Conservation (phyloP, 2,797 vertebrate genomes). For the Miichthys miiuy region DNA sequence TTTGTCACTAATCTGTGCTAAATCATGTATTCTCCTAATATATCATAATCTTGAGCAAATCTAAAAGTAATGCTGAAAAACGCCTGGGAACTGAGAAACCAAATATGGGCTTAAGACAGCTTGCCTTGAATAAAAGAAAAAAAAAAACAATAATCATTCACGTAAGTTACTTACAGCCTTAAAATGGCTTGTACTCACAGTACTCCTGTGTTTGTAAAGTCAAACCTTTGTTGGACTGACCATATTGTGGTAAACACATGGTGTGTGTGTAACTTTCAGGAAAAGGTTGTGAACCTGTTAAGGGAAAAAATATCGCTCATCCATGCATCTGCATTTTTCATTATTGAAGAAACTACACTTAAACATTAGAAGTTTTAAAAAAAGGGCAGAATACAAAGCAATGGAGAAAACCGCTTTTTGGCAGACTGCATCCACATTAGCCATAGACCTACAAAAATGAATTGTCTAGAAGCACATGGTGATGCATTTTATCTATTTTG, state of each 20-base stretch:
- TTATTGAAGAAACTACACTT: background rate
- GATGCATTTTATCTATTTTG: background rate
- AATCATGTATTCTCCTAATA: background rate
- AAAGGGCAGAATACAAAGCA: background rate
- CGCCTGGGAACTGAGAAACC: background rate
- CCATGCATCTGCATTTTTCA: background rate
- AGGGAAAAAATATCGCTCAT: background rate
- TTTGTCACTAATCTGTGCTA: background rate
- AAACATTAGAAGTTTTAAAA: background rate
- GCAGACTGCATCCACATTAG: background rate
- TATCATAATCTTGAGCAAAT: background rate
- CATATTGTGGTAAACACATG: background rate
- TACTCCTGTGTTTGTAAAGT: background rate
- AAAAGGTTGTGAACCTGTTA: background rate
- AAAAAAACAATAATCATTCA: background rate
- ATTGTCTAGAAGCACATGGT: background rate
- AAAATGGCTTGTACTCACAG: background rate
- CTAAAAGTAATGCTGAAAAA: background rate
- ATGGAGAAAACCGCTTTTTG: background rate
- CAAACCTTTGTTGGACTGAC: background rate
- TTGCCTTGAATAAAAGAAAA: background rate
- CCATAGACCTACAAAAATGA: background rate
- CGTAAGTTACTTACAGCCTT: background rate
- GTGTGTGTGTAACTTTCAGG: background rate
- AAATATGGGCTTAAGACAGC: background rate